Base-by-base conservation (phyloP, 2,888 invertebrate species). In the Clitarchus hookeri region DNA sequence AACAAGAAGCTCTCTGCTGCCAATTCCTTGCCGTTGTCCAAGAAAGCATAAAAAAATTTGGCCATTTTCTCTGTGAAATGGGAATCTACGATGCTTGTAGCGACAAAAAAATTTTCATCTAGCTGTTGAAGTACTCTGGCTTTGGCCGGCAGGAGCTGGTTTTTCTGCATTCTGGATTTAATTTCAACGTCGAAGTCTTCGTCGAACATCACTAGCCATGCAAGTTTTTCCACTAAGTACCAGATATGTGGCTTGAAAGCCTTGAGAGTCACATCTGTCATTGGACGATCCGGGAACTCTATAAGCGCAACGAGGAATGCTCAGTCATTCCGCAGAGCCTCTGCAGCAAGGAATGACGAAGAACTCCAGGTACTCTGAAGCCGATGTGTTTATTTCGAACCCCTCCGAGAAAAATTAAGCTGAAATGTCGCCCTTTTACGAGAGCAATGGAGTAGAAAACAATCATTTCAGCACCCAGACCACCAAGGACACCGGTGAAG, bases 171-270 rank as follows among this genome's bases (percentile, higher is more conserved):
- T 12, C 77, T 77, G 77, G 77, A 77, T 0, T 77, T 77, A 23
- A 25, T 77, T 77, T 77, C 77, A 77, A 77, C 77, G 77, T 77
- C 13, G 77, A 77, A 25, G 77, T 77, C 77, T 77, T 77, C 12
- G 77, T 77, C 25, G 77, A 77, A 77, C 77, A 77, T 77, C 77
- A 6, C 77, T 77, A 77, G 77, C 77, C 12, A 6, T 6, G 12
- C 77, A 77, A 77, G 77, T 77, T 77, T 0, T 11, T 77, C 12
- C 77, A 12, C 0, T 6, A 77, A 77, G 77, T 77, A 77, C 13
- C 77, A 77, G 77, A 77, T 23, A 77, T 77, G 77, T 11, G 6
- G 77, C 77, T 12, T 77, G 25, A 77, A 77, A 77, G 6, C 77
- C 77, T 77, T 77, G 77, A 77, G 13, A 77, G 77, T 12, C 77